Percentiles rank a stretch among this genome's conserved stretches.
Conservation (phyloP, 1,140 invertebrate genomes). For the Bombyx mori region DNA sequence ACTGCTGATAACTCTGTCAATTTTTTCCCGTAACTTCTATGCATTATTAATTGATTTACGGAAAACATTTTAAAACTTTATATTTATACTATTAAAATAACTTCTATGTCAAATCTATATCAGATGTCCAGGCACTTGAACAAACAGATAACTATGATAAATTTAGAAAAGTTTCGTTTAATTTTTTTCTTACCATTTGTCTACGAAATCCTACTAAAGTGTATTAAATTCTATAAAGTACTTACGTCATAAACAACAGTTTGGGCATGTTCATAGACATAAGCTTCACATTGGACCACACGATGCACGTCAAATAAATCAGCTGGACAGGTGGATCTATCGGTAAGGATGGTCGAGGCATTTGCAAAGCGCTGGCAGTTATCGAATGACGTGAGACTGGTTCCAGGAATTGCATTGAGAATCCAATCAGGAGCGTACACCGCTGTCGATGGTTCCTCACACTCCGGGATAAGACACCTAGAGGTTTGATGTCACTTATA, state of each 20-base stretch:
- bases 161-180: no score
- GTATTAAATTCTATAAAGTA: slow-evolving; percentile 3
- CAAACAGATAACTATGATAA: no score
- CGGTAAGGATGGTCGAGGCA: background rate
- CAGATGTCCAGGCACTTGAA: no score
- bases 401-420: slow-evolving; percentile 9
- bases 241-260: slow-evolving; percentile 49
- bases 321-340: slow-evolving; percentile 18
- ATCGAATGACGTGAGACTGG: slow-evolving; percentile 3
- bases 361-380: slow-evolving; percentile 15
- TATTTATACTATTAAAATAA: no score
- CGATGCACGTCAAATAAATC: slow-evolving; percentile 34
- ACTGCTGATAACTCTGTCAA: no score
- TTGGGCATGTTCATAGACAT: slow-evolving; percentile 22
- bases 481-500: background rate
- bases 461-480: slow-evolving; percentile 15
- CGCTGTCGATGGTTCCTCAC: slow-evolving; percentile 4
- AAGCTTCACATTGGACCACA: slow-evolving; percentile 17
- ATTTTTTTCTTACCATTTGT: no score
- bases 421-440: slow-evolving; percentile 6
- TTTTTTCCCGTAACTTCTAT: no score
- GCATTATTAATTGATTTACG: no score
- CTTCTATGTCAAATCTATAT: no score
- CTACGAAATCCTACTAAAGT: background rate
- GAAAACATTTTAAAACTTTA: no score